Evolutionary conservation across 1,140 invertebrate genomes (phyloP), one percentile per base, ranked within the genome.

Genomic region (Orchestia grillus): DNA sequence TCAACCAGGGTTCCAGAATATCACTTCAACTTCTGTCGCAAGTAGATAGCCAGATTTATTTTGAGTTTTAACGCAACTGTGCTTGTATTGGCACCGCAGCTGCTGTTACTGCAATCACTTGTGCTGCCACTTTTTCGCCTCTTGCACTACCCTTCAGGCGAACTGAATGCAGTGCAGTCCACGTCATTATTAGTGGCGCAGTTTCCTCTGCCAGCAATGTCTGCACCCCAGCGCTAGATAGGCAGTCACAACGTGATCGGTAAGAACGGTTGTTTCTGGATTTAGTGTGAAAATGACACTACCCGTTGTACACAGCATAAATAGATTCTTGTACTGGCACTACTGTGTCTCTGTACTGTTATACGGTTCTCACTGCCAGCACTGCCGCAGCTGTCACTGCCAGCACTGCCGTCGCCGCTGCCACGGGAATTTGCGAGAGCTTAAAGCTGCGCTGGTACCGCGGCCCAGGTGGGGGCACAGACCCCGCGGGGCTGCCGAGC

Each of bases 381-480:
- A 90, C 28, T 11, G 88, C 88, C 88, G 88, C 88, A 42, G 88
- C 88, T 90, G 88, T 44, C 88, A 44, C 88, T 90, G 88, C 88
- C 88, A 90, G 88, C 88, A 90, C 88, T 44, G 88, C 88, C 43
- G 88, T 44, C 88, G 88, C 88, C 43, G 88, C 88, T 90, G 88
- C 88, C 88, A 44, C 88, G n/a, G 88, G 88, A 42, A 90, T 90
- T 90, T 90, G 88, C 88, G 88, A 90, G 88, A 41, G 88, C 88
- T 90, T 90, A 90, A 90, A 90, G 88, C 88, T 90, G 88, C 88
- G 88, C 88, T 90, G 88, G 88, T 44, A 41, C 88, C 88, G 41
- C 88, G 41, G 41, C 88, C 28, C 88, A 42, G 88, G 88, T 90
- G 88, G 88, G 88, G 88, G 88, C 36, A 40, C 23, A 36, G 28